Percentiles rank a stretch among this genome's conserved stretches.
Conservation (phyloP, 2,888 invertebrate species). For the Laspeyria flexula region DNA sequence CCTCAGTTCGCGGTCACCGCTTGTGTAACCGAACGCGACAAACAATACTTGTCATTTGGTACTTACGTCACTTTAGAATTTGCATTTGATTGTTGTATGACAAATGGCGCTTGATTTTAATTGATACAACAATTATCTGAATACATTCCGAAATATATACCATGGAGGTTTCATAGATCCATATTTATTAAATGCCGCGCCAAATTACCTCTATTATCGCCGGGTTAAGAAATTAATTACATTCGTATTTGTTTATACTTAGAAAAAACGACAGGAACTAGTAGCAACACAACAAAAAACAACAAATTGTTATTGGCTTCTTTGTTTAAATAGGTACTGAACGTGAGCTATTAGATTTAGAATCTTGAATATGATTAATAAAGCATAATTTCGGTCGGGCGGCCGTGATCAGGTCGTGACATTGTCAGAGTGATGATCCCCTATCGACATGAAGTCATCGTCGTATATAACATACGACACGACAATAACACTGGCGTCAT, state of each 20-base stretch:
- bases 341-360: slow-evolving; percentile 10
- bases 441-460: slow-evolving; percentile 72
- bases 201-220: background rate
- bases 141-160: background rate
- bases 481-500: slow-evolving; percentile 64
- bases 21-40: slow-evolving; percentile 78
- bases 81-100: slow-evolving; percentile 57
- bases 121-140: slow-evolving; percentile 24
- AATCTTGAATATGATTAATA: slow-evolving; percentile 23
- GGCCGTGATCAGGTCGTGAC: slow-evolving; percentile 60
- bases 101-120: slow-evolving; percentile 50
- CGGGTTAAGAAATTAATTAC: slow-evolving; percentile 17
- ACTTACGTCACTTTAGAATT: slow-evolving; percentile 61
- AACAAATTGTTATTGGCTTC: slow-evolving; percentile 13
- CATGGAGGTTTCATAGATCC: background rate
- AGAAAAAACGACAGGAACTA: slow-evolving; percentile 11
- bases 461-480: slow-evolving; percentile 51
- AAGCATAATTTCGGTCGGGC: slow-evolving; percentile 30
- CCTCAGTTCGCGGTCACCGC: slow-evolving; percentile 81
- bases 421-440: slow-evolving; percentile 63
- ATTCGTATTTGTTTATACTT: background rate
- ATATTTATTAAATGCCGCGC: background rate
- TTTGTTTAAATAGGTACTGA: slow-evolving; percentile 13
- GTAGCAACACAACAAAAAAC: slow-evolving; percentile 8
- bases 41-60: slow-evolving; percentile 71